Evolutionary conservation across 2,888 invertebrate species (phyloP).

Genomic region (Temnothorax unifasciatus): DNA sequence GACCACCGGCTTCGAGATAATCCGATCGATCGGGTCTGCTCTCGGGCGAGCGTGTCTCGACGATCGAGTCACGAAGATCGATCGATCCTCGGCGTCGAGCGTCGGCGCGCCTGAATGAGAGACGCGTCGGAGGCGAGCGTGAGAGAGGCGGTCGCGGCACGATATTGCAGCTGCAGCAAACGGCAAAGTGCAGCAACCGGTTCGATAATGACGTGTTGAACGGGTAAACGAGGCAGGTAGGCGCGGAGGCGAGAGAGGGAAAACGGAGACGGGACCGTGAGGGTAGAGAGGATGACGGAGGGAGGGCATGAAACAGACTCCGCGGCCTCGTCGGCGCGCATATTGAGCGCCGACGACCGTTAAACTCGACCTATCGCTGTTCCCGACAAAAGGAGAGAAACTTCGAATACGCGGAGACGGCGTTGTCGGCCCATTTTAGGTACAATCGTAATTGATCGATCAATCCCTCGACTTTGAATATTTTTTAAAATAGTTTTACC

Average conservation of each 20-base stretch:
- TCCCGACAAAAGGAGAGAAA: slow-evolving; percentile 38
- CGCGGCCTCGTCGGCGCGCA: slow-evolving; percentile 46
- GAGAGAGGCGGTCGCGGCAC: slow-evolving; percentile 65
- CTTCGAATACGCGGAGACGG: background rate
- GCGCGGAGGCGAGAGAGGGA: slow-evolving; percentile 17
- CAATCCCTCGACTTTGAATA: background rate
- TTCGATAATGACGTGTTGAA: slow-evolving; percentile 76
- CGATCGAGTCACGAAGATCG: slow-evolving; percentile 61
- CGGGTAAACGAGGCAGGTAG: slow-evolving; percentile 70
- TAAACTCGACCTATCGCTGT: slow-evolving; percentile 63
- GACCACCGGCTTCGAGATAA: slow-evolving; percentile 32
- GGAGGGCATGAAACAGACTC: slow-evolving; percentile 39
- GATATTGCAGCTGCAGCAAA: slow-evolving; percentile 71
- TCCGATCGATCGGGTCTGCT: slow-evolving; percentile 35
- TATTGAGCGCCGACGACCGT: slow-evolving; percentile 67
- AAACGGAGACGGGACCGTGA: slow-evolving; percentile 39
- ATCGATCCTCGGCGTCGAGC: slow-evolving; percentile 63
- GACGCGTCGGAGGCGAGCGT: slow-evolving; percentile 60
- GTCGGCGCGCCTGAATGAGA: slow-evolving; percentile 71
- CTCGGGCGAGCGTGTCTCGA: slow-evolving; percentile 18
- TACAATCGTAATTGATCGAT: background rate
- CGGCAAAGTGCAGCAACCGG: slow-evolving; percentile 76
- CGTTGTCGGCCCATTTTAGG: background rate
- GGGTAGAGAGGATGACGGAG: slow-evolving; percentile 13
- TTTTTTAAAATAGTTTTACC: background rate